Percentiles rank a stretch among this genome's conserved stretches.
Evolutionary conservation across 2,888 invertebrate genomes (phyloP).

Genomic region (Camptogramma bilineatum): DNA sequence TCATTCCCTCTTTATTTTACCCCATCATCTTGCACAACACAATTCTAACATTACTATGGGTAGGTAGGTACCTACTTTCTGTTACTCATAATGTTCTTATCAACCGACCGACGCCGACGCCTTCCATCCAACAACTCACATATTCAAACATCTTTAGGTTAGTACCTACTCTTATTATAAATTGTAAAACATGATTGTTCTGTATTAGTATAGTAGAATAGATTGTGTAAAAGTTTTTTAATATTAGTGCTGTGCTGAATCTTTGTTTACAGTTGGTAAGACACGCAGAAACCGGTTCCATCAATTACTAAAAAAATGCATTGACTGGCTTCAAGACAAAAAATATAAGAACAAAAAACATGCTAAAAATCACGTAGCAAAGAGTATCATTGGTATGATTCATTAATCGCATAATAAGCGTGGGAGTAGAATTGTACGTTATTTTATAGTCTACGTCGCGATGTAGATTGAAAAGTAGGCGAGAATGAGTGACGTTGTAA

Average conservation of each 20-base stretch:
- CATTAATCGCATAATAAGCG: slow-evolving; percentile 32
- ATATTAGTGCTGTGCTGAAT: not conserved
- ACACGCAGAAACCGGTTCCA: not conserved
- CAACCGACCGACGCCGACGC: too few species aligned
- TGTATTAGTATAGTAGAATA: not conserved
- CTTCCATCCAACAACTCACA: too few species aligned
- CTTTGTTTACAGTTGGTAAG: not conserved
- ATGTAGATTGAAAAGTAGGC: slow-evolving; percentile 10
- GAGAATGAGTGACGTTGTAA: slow-evolving; percentile 19
- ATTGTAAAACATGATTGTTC: too few species aligned
- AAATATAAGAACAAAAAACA: slow-evolving; percentile 13
- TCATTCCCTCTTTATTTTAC: too few species aligned
- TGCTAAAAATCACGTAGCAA: slow-evolving; percentile 26
- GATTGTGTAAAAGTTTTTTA: not conserved
- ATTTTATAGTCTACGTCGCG: slow-evolving; percentile 14
- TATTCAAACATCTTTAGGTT: too few species aligned
- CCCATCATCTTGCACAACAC: too few species aligned
- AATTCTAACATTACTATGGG: too few species aligned
- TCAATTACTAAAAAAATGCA: not conserved
- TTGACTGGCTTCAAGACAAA: not conserved
- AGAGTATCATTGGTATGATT: slow-evolving; percentile 22
- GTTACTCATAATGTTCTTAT: too few species aligned
- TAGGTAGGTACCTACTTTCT: too few species aligned
- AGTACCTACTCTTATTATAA: too few species aligned
- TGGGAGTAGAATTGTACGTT: slow-evolving; percentile 27